These are phyloP conservation scores for Pangasius krempfi DNA, from an alignment of 2,797 vertebrate genomes.

Conservation along the genomic window DNA sequence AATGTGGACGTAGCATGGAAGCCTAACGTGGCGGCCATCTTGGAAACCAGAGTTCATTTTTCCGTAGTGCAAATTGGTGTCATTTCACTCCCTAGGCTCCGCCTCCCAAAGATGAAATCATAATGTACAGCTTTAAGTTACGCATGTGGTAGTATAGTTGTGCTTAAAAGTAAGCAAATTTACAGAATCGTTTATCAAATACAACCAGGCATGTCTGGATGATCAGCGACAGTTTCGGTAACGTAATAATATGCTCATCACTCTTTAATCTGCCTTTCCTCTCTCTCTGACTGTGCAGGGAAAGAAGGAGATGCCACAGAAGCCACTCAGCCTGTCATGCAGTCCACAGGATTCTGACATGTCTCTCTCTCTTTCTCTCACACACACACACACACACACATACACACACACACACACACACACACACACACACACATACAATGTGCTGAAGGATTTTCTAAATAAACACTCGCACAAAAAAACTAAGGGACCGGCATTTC, in stretches of 20 bases:
- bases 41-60: not conserved
- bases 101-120: not conserved
- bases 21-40: too few relatives aligned
- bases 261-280: not conserved
- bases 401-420: conserved; percentile 24
- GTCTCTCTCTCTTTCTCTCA: not conserved
- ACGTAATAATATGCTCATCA: not conserved
- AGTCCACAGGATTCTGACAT: conserved; percentile 78
- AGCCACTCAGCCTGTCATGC: conserved; percentile 62
- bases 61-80: not conserved
- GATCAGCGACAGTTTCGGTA: not conserved
- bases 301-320: conserved; percentile 67
- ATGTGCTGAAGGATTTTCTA: conserved; percentile 21
- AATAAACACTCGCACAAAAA: conserved; percentile 25
- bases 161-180: not conserved
- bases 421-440: conserved; percentile 32
- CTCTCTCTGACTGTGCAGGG: conserved; percentile 55
- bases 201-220: not conserved
- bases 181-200: not conserved
- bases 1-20: not conserved
- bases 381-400: too few relatives aligned
- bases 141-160: not conserved
- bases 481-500: conserved; percentile 45
- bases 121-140: not conserved
- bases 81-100: not conserved